Evolutionary conservation across 2,113 vertebrate species (phyloP), one percentile per base, ranked within the genome.

Genomic region (Formicarius rufipectus): DNA sequence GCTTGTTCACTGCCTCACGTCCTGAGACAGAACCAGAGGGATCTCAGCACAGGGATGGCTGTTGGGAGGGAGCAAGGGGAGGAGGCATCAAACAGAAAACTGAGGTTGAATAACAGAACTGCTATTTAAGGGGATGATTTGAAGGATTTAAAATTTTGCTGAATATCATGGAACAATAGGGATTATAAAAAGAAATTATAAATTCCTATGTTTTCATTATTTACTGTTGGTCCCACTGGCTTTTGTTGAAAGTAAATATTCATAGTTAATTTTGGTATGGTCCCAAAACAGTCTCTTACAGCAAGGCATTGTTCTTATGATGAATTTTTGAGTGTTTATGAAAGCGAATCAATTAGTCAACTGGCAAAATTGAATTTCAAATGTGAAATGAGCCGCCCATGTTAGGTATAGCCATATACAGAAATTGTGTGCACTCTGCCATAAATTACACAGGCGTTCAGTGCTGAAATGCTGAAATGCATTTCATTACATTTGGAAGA

Each of bases 281-380:
- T 39, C 66, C n/a, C 82, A 74, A 83, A 94, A 47, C 47, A 84
- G 6, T 80, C 71, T 63, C 68, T 71, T 78, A 50, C 25, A 56
- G 28, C 42, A 94, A 80, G 84, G 75, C 55, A 86, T 94, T 77
- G n/a, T 88, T 91, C 87, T 88, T 91, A 59, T 52, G 90, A 60
- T 17, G 74, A 79, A 44, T 84, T 90, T 80, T 59, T 74, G 39
- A 40, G 15, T 93, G 45, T 93, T 95, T 96, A 90, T 95, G 92
- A 81, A 96, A 95, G 88, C 2, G 30, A 93, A 95, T 96, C 56
- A 90, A 93, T 96, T 91, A 93, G 76, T 74, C 64, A 83, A 71
- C 47, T 67, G 63, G 39, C 37, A 83, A 85, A 93, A 88, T 49
- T 88, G 75, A 95, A 95, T 94, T 96, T 92, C 75, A 94, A 90